Percentiles rank a stretch among this genome's conserved stretches.
Conservation (phyloP, 2,113 vertebrate species). For the Prunella himalayana region DNA sequence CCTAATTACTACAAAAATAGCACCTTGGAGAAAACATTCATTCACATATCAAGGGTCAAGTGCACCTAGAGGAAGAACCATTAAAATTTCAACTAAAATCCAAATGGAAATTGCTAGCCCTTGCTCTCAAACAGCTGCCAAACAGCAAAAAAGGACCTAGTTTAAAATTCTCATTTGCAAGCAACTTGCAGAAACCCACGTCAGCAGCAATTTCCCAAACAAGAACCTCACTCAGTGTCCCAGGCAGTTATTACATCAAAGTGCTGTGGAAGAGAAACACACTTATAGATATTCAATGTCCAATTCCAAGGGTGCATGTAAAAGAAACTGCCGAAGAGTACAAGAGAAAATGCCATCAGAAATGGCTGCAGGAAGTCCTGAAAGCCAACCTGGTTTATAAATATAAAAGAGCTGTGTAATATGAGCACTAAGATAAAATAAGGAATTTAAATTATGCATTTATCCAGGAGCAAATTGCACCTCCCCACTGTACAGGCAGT, state of each 20-base stretch:
- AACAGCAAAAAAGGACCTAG: not conserved
- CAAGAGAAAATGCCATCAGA: not conserved
- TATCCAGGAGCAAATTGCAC: not conserved
- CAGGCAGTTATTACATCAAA: slow-evolving; percentile 11
- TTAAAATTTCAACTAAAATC: not conserved
- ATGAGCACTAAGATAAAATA: not conserved
- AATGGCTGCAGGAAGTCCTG: not conserved
- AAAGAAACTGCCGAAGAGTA: not conserved
- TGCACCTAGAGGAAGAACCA: not conserved
- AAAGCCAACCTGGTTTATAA: not conserved
- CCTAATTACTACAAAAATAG: not conserved
- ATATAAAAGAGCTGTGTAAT: not conserved
- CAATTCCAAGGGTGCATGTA: not conserved
- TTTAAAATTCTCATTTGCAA: not conserved
- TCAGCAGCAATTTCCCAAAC: not conserved
- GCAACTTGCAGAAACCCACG: not conserved
- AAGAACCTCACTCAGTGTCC: not conserved
- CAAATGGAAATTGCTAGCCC: not conserved
- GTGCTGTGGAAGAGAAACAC: not conserved
- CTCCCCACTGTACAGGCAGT: not conserved
- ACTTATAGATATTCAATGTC: not conserved
- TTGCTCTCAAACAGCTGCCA: not conserved
- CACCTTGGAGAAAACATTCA: not conserved
- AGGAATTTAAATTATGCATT: slow-evolving; percentile 9
- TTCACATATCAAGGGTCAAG: not conserved